Evolutionary conservation across 2,888 invertebrate species (phyloP).

Genomic region (Spisula subtruncata): DNA sequence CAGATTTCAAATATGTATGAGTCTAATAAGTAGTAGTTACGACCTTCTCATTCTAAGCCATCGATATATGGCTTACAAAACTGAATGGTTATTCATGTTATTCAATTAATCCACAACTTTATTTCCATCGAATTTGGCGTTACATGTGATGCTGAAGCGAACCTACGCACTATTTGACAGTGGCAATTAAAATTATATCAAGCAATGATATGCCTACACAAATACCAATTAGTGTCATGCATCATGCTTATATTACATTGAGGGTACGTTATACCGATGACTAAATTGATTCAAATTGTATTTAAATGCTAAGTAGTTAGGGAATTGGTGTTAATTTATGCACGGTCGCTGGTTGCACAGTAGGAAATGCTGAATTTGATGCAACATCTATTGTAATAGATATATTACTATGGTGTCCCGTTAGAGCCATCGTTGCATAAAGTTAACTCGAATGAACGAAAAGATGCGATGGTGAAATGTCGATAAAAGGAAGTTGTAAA

Average conservation of each 20-base stretch:
- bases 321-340: slow-evolving; percentile 4
- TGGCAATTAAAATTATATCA: not conserved
- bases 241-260: not conserved
- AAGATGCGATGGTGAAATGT: too few relatives aligned
- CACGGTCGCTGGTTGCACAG: not conserved
- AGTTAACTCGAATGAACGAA: too few relatives aligned
- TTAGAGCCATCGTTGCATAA: too few relatives aligned
- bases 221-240: not conserved
- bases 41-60: too few relatives aligned
- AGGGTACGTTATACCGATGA: not conserved
- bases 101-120: too few relatives aligned
- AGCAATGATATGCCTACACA: slow-evolving; percentile 19
- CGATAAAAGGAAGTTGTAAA: too few relatives aligned
- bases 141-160: not conserved
- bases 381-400: not conserved
- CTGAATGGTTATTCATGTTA: too few relatives aligned
- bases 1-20: too few relatives aligned
- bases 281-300: slow-evolving; percentile 1
- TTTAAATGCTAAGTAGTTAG: slow-evolving; percentile 1
- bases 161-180: not conserved
- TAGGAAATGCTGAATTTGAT: not conserved
- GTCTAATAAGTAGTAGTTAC: too few relatives aligned
- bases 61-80: too few relatives aligned
- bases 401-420: not conserved
- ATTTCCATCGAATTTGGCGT: too few relatives aligned